Evolutionary conservation across 2,113 vertebrate species (phyloP).

Genomic region (Gallinago media): DNA sequence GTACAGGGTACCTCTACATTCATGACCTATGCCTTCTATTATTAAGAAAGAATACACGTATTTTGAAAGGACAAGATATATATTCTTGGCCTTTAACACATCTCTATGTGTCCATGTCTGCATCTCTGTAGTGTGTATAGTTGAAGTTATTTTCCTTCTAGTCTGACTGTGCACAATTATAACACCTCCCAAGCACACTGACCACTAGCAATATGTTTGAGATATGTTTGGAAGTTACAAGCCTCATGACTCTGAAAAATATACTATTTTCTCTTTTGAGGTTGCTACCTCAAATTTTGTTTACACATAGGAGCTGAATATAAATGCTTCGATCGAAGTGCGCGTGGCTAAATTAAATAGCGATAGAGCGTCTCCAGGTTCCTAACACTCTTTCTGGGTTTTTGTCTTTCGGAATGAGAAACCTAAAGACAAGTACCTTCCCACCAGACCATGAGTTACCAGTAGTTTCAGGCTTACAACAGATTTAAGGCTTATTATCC

Average conservation of each 20-base stretch:
- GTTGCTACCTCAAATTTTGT: neutral
- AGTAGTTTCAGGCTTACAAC: neutral
- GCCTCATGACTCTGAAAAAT: neutral
- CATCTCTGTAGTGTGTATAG: neutral
- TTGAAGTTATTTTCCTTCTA: neutral
- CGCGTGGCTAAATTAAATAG: rapidly evolving
- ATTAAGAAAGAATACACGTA: neutral
- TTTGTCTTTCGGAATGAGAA: neutral
- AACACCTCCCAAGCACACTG: neutral
- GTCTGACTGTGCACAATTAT: neutral
- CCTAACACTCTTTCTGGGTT: neutral
- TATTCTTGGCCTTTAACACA: neutral
- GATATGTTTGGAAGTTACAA: neutral
- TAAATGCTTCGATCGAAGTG: neutral
- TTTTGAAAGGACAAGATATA: neutral
- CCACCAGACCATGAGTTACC: neutral
- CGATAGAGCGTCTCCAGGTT: neutral
- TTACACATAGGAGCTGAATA: neutral
- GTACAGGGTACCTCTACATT: neutral
- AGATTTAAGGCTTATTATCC: neutral
- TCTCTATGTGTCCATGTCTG: neutral
- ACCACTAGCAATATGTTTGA: neutral
- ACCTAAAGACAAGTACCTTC: neutral
- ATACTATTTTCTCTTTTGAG: neutral
- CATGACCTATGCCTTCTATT: neutral